Percentiles rank a stretch among this genome's conserved stretches.
phyloP scores from a whole-genome alignment of 2,113 vertebrate species.

The Entomyzon cyanotis region DNA sequence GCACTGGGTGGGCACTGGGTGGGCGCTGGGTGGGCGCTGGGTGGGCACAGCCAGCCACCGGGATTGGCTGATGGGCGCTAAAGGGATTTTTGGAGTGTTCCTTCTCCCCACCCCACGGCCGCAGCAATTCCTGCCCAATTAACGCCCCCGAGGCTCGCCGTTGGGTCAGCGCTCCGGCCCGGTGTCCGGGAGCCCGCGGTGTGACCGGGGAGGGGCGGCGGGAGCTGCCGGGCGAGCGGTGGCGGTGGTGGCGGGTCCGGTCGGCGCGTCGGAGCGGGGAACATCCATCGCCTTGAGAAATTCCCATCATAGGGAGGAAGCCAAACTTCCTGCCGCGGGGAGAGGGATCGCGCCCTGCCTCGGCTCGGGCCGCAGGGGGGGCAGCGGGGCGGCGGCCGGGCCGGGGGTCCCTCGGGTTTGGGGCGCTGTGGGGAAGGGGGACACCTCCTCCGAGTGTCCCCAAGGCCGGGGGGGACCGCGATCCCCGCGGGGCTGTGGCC shows the following conservation, averaged over 20 bases:
- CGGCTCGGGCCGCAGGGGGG: background rate
- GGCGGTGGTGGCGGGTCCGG: background rate
- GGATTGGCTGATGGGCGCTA: accelerated
- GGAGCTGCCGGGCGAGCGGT: background rate
- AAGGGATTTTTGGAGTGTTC: background rate
- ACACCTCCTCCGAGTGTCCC: accelerated
- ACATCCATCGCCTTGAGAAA: slow-evolving; percentile 3
- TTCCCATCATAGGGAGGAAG: slow-evolving; percentile 51
- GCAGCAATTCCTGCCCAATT: background rate
- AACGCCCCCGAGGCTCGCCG: accelerated
- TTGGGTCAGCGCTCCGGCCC: accelerated
- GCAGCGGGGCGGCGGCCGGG: background rate
- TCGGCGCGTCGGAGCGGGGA: background rate
- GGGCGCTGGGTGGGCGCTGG: background rate
- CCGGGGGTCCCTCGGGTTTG: background rate
- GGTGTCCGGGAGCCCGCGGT: background rate
- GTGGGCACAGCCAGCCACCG: background rate
- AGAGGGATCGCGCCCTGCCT: background rate
- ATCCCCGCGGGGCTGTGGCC: background rate
- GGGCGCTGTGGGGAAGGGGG: background rate
- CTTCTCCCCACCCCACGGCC: accelerated
- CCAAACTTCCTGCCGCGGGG: slow-evolving; percentile 36
- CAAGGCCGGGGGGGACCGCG: background rate
- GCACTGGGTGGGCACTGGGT: background rate
- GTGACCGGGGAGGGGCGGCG: background rate